Evolutionary conservation across 2,113 vertebrate genomes (phyloP).

Genomic region (Tamias sibiricus): DNA sequence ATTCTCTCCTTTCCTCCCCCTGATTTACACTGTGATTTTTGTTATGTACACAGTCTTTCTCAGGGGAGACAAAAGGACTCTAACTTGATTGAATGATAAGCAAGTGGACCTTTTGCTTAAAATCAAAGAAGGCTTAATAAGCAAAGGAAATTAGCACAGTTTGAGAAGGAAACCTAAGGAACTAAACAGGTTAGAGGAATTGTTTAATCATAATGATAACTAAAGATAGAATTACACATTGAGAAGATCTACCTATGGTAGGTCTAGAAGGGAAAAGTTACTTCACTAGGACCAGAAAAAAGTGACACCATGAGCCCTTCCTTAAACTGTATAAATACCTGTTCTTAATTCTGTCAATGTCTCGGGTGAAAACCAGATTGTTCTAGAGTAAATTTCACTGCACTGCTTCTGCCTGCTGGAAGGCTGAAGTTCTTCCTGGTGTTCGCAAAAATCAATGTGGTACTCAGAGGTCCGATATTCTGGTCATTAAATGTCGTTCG

Average conservation of each 20-base stretch:
- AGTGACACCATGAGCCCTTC: neutral
- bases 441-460: slow-evolving; percentile 8
- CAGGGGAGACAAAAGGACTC: neutral
- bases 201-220: neutral
- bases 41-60: slow-evolving; percentile 40
- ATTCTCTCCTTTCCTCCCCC: slow-evolving; percentile 1
- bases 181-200: neutral
- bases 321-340: slow-evolving; percentile 40
- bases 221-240: neutral
- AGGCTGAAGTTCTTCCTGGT: neutral
- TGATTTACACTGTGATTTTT: slow-evolving; percentile 32
- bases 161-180: slow-evolving; percentile 30
- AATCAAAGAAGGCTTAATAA: slow-evolving; percentile 17
- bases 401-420: neutral
- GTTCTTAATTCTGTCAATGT: slow-evolving; percentile 57
- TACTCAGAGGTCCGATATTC: slow-evolving; percentile 25
- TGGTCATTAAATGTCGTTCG: slow-evolving; percentile 20
- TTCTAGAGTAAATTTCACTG: slow-evolving; percentile 5
- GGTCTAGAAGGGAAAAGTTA: slow-evolving; percentile 22
- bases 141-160: slow-evolving; percentile 41
- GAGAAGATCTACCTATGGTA: neutral
- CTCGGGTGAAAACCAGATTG: slow-evolving; percentile 34
- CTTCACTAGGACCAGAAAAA: slow-evolving; percentile 41
- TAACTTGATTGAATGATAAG: slow-evolving; percentile 29
- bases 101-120: slow-evolving; percentile 43